Percentiles rank a stretch among this genome's conserved stretches.
Conservation (phyloP, 2,113 vertebrate species). For the cat (Felis catus) region F.catus_Fca126_mat1.0 CM031415.1:70503001-70503500, state of each 20-base stretch:
- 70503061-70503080: not conserved
- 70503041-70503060: not conserved
- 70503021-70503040: constrained; percentile 34
- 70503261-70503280: not conserved
- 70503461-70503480: not conserved
- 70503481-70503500: not conserved
- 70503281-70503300: not conserved
- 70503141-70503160: not conserved
- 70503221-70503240: not conserved
- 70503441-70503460: not conserved
- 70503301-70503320: not conserved
- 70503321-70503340: not conserved
- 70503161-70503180: not conserved
- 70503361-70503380: not conserved
- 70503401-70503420: not conserved
- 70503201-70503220: not conserved
- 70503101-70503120: rapidly evolving
- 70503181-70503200: not conserved
- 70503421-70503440: not conserved
- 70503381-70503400: not conserved
- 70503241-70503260: rapidly evolving
- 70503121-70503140: not conserved
- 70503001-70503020: constrained; percentile 74
- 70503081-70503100: not conserved
- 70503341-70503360: not conserved